phyloP scores from a whole-genome alignment of 1,140 invertebrate genomes.

The Sarcophaga peregrina region DNA sequence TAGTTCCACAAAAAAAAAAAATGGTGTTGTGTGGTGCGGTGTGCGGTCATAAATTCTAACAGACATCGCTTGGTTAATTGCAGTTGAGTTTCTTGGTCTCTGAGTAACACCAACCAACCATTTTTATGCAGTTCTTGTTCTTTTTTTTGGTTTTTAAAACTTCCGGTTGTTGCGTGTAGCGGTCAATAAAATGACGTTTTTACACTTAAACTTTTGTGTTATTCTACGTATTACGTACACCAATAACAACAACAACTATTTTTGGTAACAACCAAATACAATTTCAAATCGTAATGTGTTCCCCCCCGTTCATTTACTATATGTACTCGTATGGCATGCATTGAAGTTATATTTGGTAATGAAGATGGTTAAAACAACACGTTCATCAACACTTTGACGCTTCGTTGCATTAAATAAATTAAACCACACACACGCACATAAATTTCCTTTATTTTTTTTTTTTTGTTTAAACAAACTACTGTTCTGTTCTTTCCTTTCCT shows the following conservation, averaged over 20 bases:
- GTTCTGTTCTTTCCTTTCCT: not conserved
- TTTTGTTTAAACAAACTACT: no score
- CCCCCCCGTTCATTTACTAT: not conserved
- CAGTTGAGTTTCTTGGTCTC: not conserved
- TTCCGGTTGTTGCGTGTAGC: constrained; percentile 21
- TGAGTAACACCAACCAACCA: not conserved
- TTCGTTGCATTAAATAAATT: constrained; percentile 24
- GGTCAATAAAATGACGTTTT: constrained; percentile 34
- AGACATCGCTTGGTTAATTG: not conserved
- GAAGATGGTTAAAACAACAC: constrained; percentile 27
- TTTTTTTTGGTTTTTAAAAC: constrained; percentile 27
- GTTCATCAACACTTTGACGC: constrained; percentile 40
- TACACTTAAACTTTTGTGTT: not conserved
- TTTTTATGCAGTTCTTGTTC: no score
- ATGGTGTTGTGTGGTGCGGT: not conserved
- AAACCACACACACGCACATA: no score
- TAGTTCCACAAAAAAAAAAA: no score
- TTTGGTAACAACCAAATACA: constrained; percentile 19
- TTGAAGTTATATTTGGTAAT: constrained; percentile 12
- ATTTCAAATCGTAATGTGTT: not conserved
- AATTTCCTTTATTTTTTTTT: no score
- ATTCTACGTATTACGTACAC: not conserved
- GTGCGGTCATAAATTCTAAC: constrained; percentile 4
- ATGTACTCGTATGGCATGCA: not conserved
- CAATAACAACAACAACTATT: not conserved